phyloP scores from a whole-genome alignment of 2,888 invertebrate genomes.

The Dynastes hyllus region DNA sequence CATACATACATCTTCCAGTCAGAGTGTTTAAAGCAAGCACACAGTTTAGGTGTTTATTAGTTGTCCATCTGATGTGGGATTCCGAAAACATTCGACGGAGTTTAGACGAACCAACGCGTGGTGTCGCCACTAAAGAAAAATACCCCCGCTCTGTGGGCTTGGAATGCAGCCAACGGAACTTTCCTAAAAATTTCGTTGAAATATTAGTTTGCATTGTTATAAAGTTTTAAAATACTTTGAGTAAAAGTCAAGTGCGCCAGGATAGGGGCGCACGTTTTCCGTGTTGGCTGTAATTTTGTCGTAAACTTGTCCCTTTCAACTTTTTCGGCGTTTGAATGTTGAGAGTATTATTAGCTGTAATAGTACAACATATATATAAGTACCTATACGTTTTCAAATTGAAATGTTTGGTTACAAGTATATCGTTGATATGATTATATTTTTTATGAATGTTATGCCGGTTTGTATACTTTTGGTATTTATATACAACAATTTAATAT shows the following conservation, averaged over 20 bases:
- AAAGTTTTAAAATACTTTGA: constrained; percentile 48
- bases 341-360: not conserved
- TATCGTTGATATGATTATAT: not conserved
- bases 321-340: not conserved
- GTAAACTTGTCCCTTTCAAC: constrained; percentile 2
- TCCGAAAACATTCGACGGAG: constrained; percentile 35
- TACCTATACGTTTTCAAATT: not conserved
- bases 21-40: constrained; percentile 36
- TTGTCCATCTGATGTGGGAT: constrained; percentile 50
- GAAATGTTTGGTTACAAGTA: too few species aligned
- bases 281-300: constrained; percentile 8
- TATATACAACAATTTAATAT: too few species aligned
- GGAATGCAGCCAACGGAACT: constrained; percentile 53
- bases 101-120: constrained; percentile 43
- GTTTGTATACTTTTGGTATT: too few species aligned
- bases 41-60: constrained; percentile 48
- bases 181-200: constrained; percentile 53
- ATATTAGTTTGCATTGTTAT: constrained; percentile 49
- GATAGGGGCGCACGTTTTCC: constrained; percentile 2
- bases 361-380: not conserved
- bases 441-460: too few species aligned
- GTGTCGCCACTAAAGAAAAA: constrained; percentile 42
- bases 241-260: constrained; percentile 22
- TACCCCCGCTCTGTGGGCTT: constrained; percentile 50
- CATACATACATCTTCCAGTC: constrained; percentile 45